A percentile compares a stretch with the other conserved stretches of the same genome.
These are phyloP conservation scores for Motacilla alba DNA, from an alignment of 2,113 vertebrate genomes.

Conservation along the genomic window DNA sequence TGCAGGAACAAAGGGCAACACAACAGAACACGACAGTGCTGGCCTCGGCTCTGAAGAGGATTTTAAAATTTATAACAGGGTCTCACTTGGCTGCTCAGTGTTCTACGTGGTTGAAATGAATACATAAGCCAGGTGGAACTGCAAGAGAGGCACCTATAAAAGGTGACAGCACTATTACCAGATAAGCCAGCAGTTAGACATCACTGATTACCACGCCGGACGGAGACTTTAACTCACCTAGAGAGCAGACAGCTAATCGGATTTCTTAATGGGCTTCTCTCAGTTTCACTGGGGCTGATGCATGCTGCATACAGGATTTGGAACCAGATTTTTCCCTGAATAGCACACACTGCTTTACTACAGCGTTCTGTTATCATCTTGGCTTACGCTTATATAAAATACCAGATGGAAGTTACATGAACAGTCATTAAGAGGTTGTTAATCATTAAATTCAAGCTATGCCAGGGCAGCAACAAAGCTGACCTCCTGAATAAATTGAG, in stretches of 20 bases:
- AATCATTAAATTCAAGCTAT: constrained; percentile 19
- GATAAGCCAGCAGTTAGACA: constrained; percentile 2
- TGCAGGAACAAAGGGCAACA: neutral
- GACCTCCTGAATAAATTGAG: constrained; percentile 14
- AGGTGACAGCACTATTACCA: neutral
- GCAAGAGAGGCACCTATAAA: neutral
- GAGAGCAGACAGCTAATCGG: neutral
- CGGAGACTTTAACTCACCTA: constrained; percentile 12
- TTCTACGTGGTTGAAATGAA: neutral
- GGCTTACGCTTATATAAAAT: neutral
- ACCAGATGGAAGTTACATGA: neutral
- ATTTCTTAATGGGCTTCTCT: constrained; percentile 30
- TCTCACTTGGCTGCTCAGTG: neutral
- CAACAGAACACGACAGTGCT: neutral
- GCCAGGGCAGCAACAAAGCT: neutral
- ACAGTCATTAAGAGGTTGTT: constrained; percentile 37
- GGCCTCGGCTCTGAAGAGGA: neutral
- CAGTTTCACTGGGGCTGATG: neutral
- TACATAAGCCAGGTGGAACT: neutral
- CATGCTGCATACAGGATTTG: neutral
- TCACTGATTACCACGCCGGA: neutral
- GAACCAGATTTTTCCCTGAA: neutral
- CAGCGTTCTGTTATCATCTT: neutral
- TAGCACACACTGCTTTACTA: neutral
- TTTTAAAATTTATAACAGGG: constrained; percentile 21